These are phyloP conservation scores for Acromyrmex echinatior DNA, from an alignment of 1,140 invertebrate genomes.

Conservation along the genomic window DNA sequence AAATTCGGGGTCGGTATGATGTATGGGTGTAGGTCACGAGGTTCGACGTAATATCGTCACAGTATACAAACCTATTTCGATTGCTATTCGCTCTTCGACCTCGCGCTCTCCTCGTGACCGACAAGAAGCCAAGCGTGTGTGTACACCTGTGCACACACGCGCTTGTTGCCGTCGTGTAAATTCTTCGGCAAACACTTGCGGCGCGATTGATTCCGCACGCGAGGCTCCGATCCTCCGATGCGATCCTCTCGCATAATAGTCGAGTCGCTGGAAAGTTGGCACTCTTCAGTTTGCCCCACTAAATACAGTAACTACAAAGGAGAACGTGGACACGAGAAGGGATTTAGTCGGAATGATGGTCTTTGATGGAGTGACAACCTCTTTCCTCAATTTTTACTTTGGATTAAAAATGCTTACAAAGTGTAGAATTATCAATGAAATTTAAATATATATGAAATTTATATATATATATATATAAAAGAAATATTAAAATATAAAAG, in stretches of 20 bases:
- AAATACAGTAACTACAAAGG: slow-evolving; percentile 20
- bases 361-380: not conserved
- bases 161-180: slow-evolving; percentile 40
- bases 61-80: slow-evolving; percentile 41
- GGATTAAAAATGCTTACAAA: not conserved
- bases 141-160: slow-evolving; percentile 52
- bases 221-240: slow-evolving; percentile 30
- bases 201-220: slow-evolving; percentile 58
- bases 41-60: slow-evolving; percentile 34
- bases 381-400: not conserved
- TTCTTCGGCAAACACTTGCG: slow-evolving; percentile 54
- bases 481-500: not conserved
- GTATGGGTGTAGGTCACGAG: slow-evolving; percentile 39
- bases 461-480: not conserved
- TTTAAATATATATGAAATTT: not conserved
- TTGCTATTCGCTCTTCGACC: slow-evolving; percentile 40
- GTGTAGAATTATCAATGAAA: not conserved
- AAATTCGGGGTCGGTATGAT: not conserved
- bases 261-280: slow-evolving; percentile 56
- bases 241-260: slow-evolving; percentile 49
- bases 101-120: slow-evolving; percentile 45
- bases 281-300: slow-evolving; percentile 43
- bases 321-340: slow-evolving; percentile 29
- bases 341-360: not conserved
- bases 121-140: slow-evolving; percentile 18